These are phyloP conservation scores for Labia minor DNA, from an alignment of 2,888 invertebrate genomes.

Conservation along the genomic window DNA sequence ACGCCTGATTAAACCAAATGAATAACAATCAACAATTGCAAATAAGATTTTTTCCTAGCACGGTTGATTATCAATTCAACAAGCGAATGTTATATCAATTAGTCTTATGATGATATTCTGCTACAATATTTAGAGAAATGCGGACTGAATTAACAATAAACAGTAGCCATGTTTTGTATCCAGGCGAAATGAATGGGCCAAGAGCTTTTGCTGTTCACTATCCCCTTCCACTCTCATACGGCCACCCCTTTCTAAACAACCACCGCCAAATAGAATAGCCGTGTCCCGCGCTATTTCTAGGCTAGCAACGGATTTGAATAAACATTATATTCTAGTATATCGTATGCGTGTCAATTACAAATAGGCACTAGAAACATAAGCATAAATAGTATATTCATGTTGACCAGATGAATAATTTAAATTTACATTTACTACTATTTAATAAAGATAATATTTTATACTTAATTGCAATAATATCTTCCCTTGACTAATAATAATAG, in stretches of 20 bases:
- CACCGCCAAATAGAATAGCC: neutral
- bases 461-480: too few relatives aligned
- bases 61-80: neutral
- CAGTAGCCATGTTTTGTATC: neutral
- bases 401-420: neutral
- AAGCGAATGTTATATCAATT: neutral
- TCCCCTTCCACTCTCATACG: neutral
- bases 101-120: neutral
- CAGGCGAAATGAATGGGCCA: neutral
- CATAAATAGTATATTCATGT: slow-evolving; percentile 13
- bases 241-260: too few relatives aligned
- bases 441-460: too few relatives aligned
- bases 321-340: neutral
- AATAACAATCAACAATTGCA: neutral
- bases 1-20: neutral
- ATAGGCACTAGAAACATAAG: neutral
- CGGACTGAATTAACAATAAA: slow-evolving; percentile 9
- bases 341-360: slow-evolving; percentile 4
- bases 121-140: slow-evolving; percentile 1
- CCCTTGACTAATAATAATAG: too few relatives aligned
- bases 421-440: neutral
- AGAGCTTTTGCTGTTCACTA: neutral
- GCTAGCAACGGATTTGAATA: slow-evolving; percentile 13
- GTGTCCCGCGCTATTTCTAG: neutral
- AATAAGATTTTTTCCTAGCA: neutral